Evolutionary conservation across 1,140 invertebrate genomes (phyloP).

Genomic region (Zaprionus inermis): DNA sequence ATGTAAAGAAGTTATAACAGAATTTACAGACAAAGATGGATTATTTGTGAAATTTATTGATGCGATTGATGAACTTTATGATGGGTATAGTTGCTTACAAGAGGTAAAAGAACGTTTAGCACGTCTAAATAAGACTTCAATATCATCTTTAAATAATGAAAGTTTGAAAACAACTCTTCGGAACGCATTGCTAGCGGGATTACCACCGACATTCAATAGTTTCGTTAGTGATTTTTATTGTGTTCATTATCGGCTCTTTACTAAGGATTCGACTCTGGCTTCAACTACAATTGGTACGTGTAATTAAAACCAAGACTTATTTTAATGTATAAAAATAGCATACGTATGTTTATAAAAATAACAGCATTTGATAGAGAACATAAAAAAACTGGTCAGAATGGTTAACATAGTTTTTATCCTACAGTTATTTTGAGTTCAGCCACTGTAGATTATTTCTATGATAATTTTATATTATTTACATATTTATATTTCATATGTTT

Average conservation of each 20-base stretch:
- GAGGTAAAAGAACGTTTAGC: conserved; percentile 41
- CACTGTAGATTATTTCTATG: too few species aligned
- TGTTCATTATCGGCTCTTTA: conserved; percentile 90
- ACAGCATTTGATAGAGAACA: too few species aligned
- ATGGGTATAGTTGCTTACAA: conserved; percentile 45
- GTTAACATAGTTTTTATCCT: too few species aligned
- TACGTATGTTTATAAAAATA: too few species aligned
- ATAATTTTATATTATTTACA: too few species aligned
- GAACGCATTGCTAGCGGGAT: conserved; percentile 88
- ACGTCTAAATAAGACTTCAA: conserved; percentile 23
- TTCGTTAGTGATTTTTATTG: conserved; percentile 91
- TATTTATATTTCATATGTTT: too few species aligned
- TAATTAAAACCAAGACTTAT: too few species aligned
- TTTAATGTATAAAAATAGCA: too few species aligned
- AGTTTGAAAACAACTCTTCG: conserved; percentile 82
- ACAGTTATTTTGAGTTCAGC: too few species aligned
- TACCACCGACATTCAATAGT: conserved; percentile 88
- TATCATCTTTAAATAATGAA: conserved; percentile 7
- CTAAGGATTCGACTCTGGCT: conserved; percentile 84
- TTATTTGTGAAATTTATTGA: conserved; percentile 58
- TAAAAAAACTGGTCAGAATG: too few species aligned
- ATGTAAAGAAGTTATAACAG: conserved; percentile 27
- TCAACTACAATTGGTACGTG: conserved; percentile 52
- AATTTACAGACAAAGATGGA: conserved; percentile 49
- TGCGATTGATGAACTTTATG: conserved; percentile 61